Evolutionary conservation across 1,140 invertebrate genomes (phyloP), one percentile per base, ranked within the genome.

Genomic region (Drosophila quadrilineata): DNA sequence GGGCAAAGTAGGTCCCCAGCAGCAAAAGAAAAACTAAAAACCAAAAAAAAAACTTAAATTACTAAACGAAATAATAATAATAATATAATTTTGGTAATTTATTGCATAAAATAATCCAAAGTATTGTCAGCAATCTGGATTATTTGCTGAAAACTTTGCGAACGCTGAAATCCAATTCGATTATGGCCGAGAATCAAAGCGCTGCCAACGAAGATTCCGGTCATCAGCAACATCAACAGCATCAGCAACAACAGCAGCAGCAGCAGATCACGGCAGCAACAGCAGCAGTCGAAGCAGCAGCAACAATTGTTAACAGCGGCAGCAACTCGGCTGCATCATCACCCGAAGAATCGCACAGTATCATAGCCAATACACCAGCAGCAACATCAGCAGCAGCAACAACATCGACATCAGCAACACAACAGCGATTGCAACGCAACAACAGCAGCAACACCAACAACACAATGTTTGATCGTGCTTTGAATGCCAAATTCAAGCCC

Each of bases 181-280:
- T 89, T 88, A 89, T 89, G 87, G 87, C 87, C 84, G 87, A 89
- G 87, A 89, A 89, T 87, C 87, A 89, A 88, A 89, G 76, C 57
- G 87, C 87, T 56, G 88, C 79, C 65, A 88, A 82, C 69, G 87
- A 89, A 80, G 87, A 89, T 86, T 89, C 87, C 67, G 84, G 84
- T 75, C 87, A 89, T 40, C 79, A 85, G 79, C 69, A 79, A 28
- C 71, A 87, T 26, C 71, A 85, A 12, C 77, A 88, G 6, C 76
- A 84, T n/a, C 86, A 87, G 4, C 71, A 80, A 9, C 68, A 77
- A 2, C 69, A 76, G 0, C 75, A 69, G 6, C 68, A 86, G 6
- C 70, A 72, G 3, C 71, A 87, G 14, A n/a, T n/a, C n/a, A n/a
- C 85, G 75, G 10, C 75, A 71, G 19, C 64, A 71, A 10, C 54